phyloP scores from a whole-genome alignment of 2,797 vertebrate genomes.

The Sciurus carolinensis region DNA sequence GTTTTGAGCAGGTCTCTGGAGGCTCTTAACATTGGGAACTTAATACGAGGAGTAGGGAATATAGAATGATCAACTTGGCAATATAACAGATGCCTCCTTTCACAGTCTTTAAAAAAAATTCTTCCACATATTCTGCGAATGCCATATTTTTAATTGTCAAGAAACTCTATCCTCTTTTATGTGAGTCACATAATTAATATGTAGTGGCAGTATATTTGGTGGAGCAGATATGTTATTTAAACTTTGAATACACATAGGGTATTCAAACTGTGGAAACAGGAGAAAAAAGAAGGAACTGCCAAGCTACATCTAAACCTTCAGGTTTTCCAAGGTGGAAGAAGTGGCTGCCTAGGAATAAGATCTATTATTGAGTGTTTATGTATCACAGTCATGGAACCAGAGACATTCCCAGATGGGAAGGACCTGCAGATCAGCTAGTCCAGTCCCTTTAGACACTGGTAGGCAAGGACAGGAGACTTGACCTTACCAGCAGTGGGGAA shows the following conservation, averaged over 20 bases:
- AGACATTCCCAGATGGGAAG: not conserved
- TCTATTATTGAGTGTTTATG: not conserved
- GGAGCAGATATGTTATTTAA: slow-evolving; percentile 53
- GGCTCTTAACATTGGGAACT: slow-evolving; percentile 45
- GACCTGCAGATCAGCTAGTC: not conserved
- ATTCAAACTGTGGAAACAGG: not conserved
- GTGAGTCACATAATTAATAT: slow-evolving; percentile 62
- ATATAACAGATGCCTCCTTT: slow-evolving; percentile 51
- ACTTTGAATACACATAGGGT: not conserved
- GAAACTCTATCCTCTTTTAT: slow-evolving; percentile 53
- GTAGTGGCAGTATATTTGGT: not conserved
- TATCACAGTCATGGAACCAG: not conserved
- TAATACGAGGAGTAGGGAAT: slow-evolving; percentile 56
- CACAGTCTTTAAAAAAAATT: not conserved
- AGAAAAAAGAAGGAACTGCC: not conserved
- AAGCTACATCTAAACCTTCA: not conserved
- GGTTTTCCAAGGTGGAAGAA: slow-evolving; percentile 7
- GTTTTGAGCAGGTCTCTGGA: not conserved
- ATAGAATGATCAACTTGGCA: not conserved
- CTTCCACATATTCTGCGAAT: slow-evolving; percentile 23
- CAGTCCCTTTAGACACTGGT: not conserved
- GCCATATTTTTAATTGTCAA: slow-evolving; percentile 66
- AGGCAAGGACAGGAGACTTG: not conserved
- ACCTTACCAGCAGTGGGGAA: not conserved
- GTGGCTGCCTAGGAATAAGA: slow-evolving; percentile 9